Base-by-base conservation (phyloP, 2,888 invertebrate genomes). In the Lasioglossum oenotherae region DNA sequence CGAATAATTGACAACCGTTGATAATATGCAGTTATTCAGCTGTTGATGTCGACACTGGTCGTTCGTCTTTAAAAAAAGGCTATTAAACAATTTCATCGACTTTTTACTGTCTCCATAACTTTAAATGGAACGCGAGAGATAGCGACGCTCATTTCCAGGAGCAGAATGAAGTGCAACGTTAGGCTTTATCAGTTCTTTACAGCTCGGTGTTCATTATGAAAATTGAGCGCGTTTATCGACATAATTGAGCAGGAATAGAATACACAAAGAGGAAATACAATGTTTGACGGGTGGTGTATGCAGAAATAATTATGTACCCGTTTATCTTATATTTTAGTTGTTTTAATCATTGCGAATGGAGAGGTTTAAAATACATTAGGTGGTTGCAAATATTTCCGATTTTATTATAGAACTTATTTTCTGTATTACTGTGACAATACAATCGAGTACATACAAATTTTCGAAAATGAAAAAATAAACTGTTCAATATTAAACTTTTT, bases 51-150 rank as follows among this genome's bases (percentile, higher is more conserved):
- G 64, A 3, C n/a, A 23, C 69, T 69, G 19, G 35, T 16, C 16
- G 31, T 16, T 31, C 16, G 16, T 23, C 19, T 38, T 69, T 19
- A 35, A 69, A 38, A 69, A 23, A 38, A 69, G 1, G 4, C 10
- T 67, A 67, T 38, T 69, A 23, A 69, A 38, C 38, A 38, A 69
- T 69, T 69, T 38, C 23, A 38, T 38, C 69, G 69, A 23, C 23
- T 23, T 69, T 69, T 38, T 38, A 69, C 38, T 69, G 12, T 38
- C 38, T 23, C 1, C 38, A 3, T 69, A 27, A 41, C 38, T 60
- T 75, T 64, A 60, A 71, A 49, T 67, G 74, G 69, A 82, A 77
- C 79, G 60, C 49, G 23, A 81, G 74, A 84, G 73, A 78, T 75
- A 74, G 78, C 80, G 35, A 80, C 60, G 64, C 27, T 41, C 49